Conservation (phyloP, 2,113 vertebrate species). For the Ploceus nigricollis region DNA sequence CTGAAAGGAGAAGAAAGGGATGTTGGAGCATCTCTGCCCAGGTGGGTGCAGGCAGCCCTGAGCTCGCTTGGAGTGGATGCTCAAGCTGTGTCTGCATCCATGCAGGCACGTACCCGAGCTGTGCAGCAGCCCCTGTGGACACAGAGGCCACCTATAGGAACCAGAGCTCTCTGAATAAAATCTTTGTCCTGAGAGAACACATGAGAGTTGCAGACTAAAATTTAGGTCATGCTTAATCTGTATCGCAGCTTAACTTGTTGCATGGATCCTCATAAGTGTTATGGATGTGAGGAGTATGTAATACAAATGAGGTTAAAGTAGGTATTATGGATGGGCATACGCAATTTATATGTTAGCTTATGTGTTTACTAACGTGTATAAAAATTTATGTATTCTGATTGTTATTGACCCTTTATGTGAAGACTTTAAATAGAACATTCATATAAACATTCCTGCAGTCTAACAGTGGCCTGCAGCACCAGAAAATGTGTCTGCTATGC, state of each 20-base stretch:
- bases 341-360: background rate
- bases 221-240: background rate
- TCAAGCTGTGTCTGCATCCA: background rate
- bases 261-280: background rate
- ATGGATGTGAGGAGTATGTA: background rate
- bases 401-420: background rate
- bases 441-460: background rate
- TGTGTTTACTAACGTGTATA: background rate
- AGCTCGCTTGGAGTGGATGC: rapidly evolving
- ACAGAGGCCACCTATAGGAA: background rate
- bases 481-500: background rate
- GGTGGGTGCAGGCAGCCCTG: background rate
- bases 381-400: background rate
- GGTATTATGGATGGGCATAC: background rate
- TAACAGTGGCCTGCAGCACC: background rate
- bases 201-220: background rate
- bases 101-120: background rate
- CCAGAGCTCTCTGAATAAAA: background rate
- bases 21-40: background rate
- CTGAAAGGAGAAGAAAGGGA: background rate
- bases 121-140: background rate
- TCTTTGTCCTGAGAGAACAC: background rate
- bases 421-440: background rate
- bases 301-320: background rate
- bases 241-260: background rate